Evolutionary conservation across 2,113 vertebrate species (phyloP).

Genomic region (Campylomormyrus tamandua): DNA sequence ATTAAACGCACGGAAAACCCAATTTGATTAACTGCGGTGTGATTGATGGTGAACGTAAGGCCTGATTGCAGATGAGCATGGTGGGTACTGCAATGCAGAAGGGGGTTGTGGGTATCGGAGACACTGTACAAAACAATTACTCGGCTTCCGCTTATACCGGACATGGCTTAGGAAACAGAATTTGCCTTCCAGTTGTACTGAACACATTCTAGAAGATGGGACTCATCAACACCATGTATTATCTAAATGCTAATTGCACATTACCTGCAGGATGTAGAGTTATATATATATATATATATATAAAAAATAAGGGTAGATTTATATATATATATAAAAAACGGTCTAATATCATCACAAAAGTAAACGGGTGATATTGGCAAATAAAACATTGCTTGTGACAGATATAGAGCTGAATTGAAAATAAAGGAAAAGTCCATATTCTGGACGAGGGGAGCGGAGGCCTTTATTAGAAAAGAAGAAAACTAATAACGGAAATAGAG

Average conservation of each 20-base stretch:
- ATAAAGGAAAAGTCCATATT: background rate
- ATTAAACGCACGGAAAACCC: conserved; percentile 18
- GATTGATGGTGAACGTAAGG: background rate
- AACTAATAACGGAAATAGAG: background rate
- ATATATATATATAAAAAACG: background rate
- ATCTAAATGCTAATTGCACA: background rate
- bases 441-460: background rate
- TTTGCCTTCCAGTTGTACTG: background rate
- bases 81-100: too few species aligned
- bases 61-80: conserved; percentile 1
- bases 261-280: background rate
- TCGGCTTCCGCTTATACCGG: background rate
- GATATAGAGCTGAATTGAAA: background rate
- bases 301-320: background rate
- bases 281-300: background rate
- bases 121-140: background rate
- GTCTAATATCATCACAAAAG: background rate
- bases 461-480: background rate
- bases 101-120: background rate
- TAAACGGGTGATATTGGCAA: background rate
- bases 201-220: background rate
- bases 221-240: background rate
- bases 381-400: background rate
- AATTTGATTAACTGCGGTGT: conserved; percentile 7
- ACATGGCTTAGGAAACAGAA: background rate